Conservation (phyloP, 2,888 invertebrate genomes). For the Camponotus fellah region DNA sequence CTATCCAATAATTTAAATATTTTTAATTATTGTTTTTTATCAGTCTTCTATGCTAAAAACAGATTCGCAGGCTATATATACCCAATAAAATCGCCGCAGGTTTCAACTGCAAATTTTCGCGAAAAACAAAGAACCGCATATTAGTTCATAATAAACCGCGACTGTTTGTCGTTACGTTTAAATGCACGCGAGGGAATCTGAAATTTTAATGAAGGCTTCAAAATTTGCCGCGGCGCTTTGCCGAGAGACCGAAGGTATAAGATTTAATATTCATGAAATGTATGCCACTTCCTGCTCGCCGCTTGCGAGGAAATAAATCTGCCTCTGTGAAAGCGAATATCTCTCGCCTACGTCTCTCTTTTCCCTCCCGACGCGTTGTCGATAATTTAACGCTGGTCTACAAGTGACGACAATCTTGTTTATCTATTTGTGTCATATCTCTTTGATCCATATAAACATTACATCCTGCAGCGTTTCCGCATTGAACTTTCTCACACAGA, state of each 20-base stretch:
- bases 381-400: constrained; percentile 12
- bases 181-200: constrained; percentile 32
- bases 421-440: constrained; percentile 22
- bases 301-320: constrained; percentile 33
- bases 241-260: constrained; percentile 32
- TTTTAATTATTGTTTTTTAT: not conserved
- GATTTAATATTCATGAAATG: constrained; percentile 58
- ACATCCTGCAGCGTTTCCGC: constrained; percentile 10
- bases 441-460: constrained; percentile 31
- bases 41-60: not conserved
- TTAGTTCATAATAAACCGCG: constrained; percentile 37
- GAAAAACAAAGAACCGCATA: constrained; percentile 22
- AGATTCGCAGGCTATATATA: not conserved
- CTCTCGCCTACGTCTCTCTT: constrained; percentile 4
- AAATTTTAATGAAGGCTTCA: constrained; percentile 52
- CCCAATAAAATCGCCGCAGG: constrained; percentile 31
- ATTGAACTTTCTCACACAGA: constrained; percentile 5
- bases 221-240: constrained; percentile 46
- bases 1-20: not conserved
- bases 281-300: constrained; percentile 41
- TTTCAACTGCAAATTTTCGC: constrained; percentile 38
- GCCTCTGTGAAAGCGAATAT: not conserved
- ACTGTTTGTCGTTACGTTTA: constrained; percentile 47
- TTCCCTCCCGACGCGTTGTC: not conserved
- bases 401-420: constrained; percentile 33